phyloP scores from a whole-genome alignment of 2,888 invertebrate species.

The Boloria selene region DNA sequence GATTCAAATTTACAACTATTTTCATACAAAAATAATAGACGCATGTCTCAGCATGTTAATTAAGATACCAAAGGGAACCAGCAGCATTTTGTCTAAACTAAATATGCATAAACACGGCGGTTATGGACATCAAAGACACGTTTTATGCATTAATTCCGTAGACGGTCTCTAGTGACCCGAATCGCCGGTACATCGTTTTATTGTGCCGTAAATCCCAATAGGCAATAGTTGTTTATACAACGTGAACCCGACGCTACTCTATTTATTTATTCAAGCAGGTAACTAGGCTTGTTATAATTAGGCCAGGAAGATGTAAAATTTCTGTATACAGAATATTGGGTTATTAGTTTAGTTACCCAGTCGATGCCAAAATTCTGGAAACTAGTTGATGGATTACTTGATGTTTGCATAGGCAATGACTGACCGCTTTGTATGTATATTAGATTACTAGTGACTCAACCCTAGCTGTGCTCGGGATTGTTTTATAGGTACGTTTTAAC shows the following conservation, averaged over 20 bases:
- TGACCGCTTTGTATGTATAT: too few relatives aligned
- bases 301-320: slow-evolving; percentile 17
- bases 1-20: too few relatives aligned
- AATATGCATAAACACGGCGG: slow-evolving; percentile 24
- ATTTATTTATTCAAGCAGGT: slow-evolving; percentile 33
- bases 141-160: slow-evolving; percentile 30
- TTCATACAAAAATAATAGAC: too few relatives aligned
- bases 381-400: background rate
- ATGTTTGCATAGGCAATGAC: too few relatives aligned
- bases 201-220: slow-evolving; percentile 60
- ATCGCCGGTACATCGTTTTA: slow-evolving; percentile 55
- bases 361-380: background rate
- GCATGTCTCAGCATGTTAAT: too few relatives aligned
- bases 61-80: too few relatives aligned
- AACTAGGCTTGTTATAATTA: slow-evolving; percentile 24
- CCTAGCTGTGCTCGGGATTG: too few relatives aligned
- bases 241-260: slow-evolving; percentile 18
- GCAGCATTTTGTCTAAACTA: slow-evolving; percentile 2
- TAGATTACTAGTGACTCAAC: too few relatives aligned
- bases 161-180: slow-evolving; percentile 44
- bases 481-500: too few relatives aligned
- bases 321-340: slow-evolving; percentile 7
- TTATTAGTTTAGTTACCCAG: background rate
- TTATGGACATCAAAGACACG: slow-evolving; percentile 26
- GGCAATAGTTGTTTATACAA: slow-evolving; percentile 27